Percentiles rank a stretch among this genome's conserved stretches.
These are phyloP conservation scores for Erythrolamprus reginae DNA, from an alignment of 2,113 vertebrate genomes.

Conservation along the genomic window DNA sequence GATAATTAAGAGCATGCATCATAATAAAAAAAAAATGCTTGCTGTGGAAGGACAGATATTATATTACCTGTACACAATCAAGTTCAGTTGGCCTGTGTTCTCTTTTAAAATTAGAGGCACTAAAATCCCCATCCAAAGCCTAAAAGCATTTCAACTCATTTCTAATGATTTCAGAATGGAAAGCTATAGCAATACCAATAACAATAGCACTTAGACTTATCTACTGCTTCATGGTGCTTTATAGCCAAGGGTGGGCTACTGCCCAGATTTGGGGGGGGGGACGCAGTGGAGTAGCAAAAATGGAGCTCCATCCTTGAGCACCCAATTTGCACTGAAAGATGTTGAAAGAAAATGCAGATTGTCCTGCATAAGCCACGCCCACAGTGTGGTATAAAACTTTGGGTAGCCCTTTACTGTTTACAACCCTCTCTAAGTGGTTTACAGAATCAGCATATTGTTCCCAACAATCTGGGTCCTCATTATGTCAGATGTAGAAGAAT, in stretches of 20 bases:
- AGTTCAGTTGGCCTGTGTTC: not conserved
- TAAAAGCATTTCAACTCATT: not conserved
- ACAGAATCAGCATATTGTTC: not conserved
- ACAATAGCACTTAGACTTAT: not conserved
- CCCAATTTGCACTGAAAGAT: no score
- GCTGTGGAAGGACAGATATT: constrained; percentile 27
- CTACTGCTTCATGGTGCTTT: not conserved
- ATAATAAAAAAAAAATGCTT: constrained; percentile 39
- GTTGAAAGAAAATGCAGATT: no score
- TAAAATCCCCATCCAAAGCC: not conserved
- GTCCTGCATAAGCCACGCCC: no score
- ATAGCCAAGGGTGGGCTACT: no score
- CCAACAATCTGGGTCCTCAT: not conserved
- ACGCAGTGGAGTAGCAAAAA: no score
- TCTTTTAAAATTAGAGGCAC: not conserved
- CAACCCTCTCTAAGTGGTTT: not conserved
- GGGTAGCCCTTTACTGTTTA: no score
- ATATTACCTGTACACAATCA: constrained; percentile 18
- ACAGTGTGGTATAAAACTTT: no score
- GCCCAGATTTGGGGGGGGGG: no score
- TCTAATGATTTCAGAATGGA: not conserved
- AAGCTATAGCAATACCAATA: not conserved
- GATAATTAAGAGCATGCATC: constrained; percentile 44
- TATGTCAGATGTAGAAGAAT: not conserved
- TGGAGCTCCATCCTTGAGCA: no score